Percentiles rank a stretch among this genome's conserved stretches.
These are phyloP conservation scores for Allophyes oxyacanthae DNA, from an alignment of 2,888 invertebrate species.

Conservation along the genomic window DNA sequence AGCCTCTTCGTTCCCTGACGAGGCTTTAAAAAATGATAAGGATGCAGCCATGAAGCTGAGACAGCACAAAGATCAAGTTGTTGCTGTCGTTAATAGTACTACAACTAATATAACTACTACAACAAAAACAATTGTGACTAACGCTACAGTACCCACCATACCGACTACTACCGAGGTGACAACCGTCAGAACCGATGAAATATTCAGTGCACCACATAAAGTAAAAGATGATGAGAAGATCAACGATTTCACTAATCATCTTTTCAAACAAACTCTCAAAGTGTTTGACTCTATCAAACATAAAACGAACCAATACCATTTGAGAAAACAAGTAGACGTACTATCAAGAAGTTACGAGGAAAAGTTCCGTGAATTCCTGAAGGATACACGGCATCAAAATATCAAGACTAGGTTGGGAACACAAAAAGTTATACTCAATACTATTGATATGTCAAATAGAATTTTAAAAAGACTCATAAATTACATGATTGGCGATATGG, in stretches of 20 bases:
- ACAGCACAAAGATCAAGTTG: neutral
- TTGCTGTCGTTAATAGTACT: too few relatives aligned
- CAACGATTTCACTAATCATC: conserved; percentile 61
- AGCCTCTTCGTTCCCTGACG: neutral
- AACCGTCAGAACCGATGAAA: conserved; percentile 7
- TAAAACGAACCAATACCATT: conserved; percentile 42
- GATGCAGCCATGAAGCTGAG: neutral
- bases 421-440: conserved; percentile 71
- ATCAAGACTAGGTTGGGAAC: conserved; percentile 68
- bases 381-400: conserved; percentile 58
- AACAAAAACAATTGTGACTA: neutral
- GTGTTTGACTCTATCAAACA: conserved; percentile 62
- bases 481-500: conserved; percentile 57
- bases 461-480: conserved; percentile 64
- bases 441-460: conserved; percentile 67
- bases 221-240: conserved; percentile 64
- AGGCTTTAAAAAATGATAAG: neutral
- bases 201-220: conserved; percentile 11
- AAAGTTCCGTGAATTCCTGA: conserved; percentile 65
- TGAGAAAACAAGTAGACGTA: conserved; percentile 51
- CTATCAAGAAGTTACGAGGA: conserved; percentile 61
- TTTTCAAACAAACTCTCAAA: conserved; percentile 64
- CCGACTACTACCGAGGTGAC: conserved; percentile 1
- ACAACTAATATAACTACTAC: neutral
- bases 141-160: neutral